Conservation (phyloP, 1,140 invertebrate species). For the Campoletis sonorensis region DNA sequence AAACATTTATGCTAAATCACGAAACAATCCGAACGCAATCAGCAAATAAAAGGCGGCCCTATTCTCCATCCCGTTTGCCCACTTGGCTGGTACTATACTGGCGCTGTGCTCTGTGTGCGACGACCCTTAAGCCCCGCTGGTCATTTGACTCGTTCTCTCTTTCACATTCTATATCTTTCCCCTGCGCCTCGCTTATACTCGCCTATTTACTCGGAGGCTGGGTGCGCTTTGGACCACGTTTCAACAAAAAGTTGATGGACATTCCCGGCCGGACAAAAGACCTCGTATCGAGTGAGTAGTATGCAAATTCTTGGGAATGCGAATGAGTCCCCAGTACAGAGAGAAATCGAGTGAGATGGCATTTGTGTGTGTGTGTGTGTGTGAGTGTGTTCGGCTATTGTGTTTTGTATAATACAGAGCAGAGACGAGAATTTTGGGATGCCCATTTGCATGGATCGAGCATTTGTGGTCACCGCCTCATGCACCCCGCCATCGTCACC, state of each 20-base stretch:
- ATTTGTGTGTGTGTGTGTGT: constrained; percentile 7
- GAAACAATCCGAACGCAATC: constrained; percentile 77
- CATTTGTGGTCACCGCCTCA: constrained; percentile 67
- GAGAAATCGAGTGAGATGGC: constrained; percentile 41
- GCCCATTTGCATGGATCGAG: constrained; percentile 73
- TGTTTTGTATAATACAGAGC: constrained; percentile 17
- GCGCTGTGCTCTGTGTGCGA: neutral
- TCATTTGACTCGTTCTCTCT: constrained; percentile 72
- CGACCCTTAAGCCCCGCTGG: constrained; percentile 72
- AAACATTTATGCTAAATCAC: constrained; percentile 79
- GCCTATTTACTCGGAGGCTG: constrained; percentile 69
- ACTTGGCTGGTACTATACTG: constrained; percentile 51
- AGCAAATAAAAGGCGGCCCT: constrained; percentile 76
- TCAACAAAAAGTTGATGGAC: constrained; percentile 75
- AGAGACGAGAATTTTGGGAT: constrained; percentile 50
- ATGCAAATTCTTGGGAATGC: constrained; percentile 73
- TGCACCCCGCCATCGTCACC: constrained; percentile 50
- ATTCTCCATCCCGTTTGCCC: constrained; percentile 44
- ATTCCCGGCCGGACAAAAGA: constrained; percentile 70
- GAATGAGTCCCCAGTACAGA: constrained; percentile 46
- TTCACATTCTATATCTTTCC: constrained; percentile 13
- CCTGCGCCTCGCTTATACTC: constrained; percentile 40
- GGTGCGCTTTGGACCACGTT: constrained; percentile 55
- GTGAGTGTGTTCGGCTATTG: constrained; percentile 22
- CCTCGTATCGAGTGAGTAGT: constrained; percentile 60